Base-by-base conservation (phyloP, 92 coral and sea anemone genomes). In the Diadumene lineata region DNA sequence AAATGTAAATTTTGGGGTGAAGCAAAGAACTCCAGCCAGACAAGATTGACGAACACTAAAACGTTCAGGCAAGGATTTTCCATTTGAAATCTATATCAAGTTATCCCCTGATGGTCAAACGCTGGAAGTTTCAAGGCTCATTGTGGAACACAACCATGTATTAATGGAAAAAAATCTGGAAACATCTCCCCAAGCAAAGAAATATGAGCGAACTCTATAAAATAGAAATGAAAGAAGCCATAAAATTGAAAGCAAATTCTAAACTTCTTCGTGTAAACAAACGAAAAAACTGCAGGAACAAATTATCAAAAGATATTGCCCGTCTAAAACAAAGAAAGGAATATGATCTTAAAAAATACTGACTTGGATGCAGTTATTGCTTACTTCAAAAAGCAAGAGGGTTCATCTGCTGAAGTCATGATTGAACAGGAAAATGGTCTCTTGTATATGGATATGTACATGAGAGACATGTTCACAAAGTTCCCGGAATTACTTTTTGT, bases 51-150 rank as follows among this genome's bases (percentile, higher is more conserved):
- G 79, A 87, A 74, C 65, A 87, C 88, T 23, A 78, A 79, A 63
- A 26, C 86, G 62, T 74, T 79, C 61, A 71, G 76, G 48, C 88
- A 86, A 73, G 92, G 92, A 79, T 87, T 82, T n/a, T 28, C 82
- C 88, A 58, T 73, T 87, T 81, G 73, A 81, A 56, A 31, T 76
- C 0, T 78, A 70, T 76, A 23, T 87, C 34, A 70, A 64, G 16
- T 68, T 87, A 56, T 61, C 87, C 7, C 66, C 67, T 21, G 91
- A 76, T 56, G 87, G 90, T 19, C 84, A 86, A 68, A 50, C 55
- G 67, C 84, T 82, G 21, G 62, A 82, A 34, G 84, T 83, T 48
- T 32, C 43, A 26, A 74, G 85, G 50, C 32, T 79, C 18, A 87
- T 62, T 24, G 81, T 77, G 60, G 77, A n/a, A n/a, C 84, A 82